Base-by-base conservation (phyloP, 2,797 vertebrate species). In the Hippoglossus hippoglossus region DNA sequence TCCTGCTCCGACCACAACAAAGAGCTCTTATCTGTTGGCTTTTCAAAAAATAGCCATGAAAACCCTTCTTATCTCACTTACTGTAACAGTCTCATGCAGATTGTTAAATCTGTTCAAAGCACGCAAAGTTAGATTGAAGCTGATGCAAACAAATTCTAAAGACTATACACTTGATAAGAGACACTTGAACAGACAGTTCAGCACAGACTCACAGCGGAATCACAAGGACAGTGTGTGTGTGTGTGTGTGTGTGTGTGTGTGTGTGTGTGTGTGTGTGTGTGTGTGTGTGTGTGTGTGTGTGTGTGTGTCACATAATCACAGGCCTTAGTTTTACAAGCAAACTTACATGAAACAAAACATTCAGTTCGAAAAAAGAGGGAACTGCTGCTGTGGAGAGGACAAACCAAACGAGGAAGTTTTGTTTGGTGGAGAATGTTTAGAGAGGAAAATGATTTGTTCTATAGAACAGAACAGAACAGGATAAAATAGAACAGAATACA, bases 131-230 rank as follows among this genome's bases (percentile, higher is more conserved):
- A n/a, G 57, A 60, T 7, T 50, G 6, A 55, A 55, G 31, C n/a
- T 2, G 24, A 24, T 24, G 24, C 24, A 67, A 71, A 63, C 52
- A 73, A 58, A 73, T 34, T 6, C 1, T 8, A 24, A 71, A 71
- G 72, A 76, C 41, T 44, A 71, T 73, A 73, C n/a, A 24, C 26
- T 15, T 46, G 71, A 86, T 77, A 62, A 67, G 3, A 16, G 47
- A 60, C 24, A 2, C 7, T 18, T 41, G 15, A 50, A 58, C 59
- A 44, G 53, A 21, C n/a, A 3, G 58, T 28, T 71, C 67, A 11
- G 67, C 44, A 28, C 15, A 44, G 3, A 25, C 25, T 59, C 9
- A 16, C 51, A 41, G 2, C 10, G 44, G 52, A 26, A 24, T 65
- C 51, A 62, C 54, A 47, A 7, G 57, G 67, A 26, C 16, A 36